Evolutionary conservation across 2,888 invertebrate genomes (phyloP).

Genomic region (Cacoxenus indagator): DNA sequence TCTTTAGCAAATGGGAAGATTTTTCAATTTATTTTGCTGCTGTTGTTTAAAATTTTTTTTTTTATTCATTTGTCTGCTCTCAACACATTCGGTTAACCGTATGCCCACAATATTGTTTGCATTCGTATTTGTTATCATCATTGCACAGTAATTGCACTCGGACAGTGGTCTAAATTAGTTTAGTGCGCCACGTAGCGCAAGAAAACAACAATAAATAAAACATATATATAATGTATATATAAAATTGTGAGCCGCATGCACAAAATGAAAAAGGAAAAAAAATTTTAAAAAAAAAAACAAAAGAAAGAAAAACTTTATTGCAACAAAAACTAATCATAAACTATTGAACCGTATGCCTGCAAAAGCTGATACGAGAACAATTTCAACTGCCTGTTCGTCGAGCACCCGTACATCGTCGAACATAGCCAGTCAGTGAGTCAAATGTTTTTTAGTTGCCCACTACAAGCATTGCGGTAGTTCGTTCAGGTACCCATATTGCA

Average conservation of each 20-base stretch:
- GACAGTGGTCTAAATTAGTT: constrained; percentile 10
- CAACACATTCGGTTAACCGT: neutral
- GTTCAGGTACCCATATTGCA: neutral
- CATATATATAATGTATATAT: too few species aligned
- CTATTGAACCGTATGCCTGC: neutral
- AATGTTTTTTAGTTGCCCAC: neutral
- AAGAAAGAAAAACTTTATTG: neutral
- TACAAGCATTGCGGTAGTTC: neutral
- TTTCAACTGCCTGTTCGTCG: neutral
- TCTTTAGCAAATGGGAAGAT: too few species aligned
- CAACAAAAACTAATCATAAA: neutral
- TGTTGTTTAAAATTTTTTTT: neutral
- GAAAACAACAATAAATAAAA: neutral
- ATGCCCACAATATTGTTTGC: constrained; percentile 10
- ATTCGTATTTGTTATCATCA: constrained; percentile 23
- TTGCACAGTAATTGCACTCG: constrained; percentile 33
- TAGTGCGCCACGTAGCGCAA: neutral
- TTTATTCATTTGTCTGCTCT: neutral
- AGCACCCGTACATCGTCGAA: neutral
- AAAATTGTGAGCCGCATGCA: neutral
- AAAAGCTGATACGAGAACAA: neutral
- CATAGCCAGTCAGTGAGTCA: neutral
- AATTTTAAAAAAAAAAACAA: neutral
- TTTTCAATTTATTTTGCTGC: neutral
- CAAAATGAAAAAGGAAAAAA: neutral